phyloP scores from a whole-genome alignment of 1,140 invertebrate species.

The Bombus soroeensis region DNA sequence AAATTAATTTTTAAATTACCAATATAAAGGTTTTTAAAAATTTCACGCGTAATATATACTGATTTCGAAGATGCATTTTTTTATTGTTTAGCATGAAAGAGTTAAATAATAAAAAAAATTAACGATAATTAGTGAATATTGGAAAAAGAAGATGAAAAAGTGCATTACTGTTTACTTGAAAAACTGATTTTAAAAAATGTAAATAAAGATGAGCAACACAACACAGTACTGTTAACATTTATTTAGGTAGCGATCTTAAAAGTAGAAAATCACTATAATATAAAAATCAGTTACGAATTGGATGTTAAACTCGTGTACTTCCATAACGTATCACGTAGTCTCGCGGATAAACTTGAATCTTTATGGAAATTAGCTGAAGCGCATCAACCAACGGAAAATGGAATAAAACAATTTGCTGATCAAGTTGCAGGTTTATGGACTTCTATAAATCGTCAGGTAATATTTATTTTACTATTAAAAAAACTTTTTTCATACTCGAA shows the following conservation, averaged over 20 bases:
- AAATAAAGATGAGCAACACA: constrained; percentile 41
- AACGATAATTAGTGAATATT: neutral
- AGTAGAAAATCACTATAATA: constrained; percentile 55
- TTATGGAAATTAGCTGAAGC: constrained; percentile 59
- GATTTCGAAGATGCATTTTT: neutral
- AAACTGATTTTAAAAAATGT: constrained; percentile 41
- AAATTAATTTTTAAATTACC: constrained; percentile 1
- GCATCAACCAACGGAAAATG: constrained; percentile 23
- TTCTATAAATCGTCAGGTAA: constrained; percentile 65
- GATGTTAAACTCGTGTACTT: constrained; percentile 65
- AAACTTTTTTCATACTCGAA: neutral
- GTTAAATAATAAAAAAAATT: constrained; percentile 8
- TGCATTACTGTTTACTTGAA: constrained; percentile 43
- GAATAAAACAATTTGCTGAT: constrained; percentile 67
- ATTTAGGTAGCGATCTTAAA: constrained; percentile 63
- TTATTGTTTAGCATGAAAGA: constrained; percentile 7
- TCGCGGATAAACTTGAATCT: constrained; percentile 66
- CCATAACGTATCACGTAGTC: constrained; percentile 50
- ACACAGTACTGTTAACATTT: constrained; percentile 24
- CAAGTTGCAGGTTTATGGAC: constrained; percentile 64
- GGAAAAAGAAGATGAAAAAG: neutral
- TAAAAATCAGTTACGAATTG: constrained; percentile 57
- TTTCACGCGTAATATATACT: neutral
- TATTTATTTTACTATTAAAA: neutral
- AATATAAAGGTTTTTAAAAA: neutral